Conservation (phyloP, 1,140 invertebrate species). For the Cephus cinctus region DNA sequence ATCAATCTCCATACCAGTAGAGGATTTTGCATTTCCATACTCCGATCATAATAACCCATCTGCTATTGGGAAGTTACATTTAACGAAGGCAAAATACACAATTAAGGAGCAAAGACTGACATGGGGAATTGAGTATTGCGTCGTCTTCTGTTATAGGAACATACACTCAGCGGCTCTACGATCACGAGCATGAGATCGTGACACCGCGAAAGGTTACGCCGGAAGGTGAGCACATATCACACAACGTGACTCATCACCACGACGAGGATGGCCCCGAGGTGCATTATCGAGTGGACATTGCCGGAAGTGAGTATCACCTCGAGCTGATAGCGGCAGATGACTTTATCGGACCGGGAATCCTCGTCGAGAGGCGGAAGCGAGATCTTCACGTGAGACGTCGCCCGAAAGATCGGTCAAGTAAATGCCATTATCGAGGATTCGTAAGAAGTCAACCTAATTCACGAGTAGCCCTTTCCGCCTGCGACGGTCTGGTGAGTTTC, state of each 20-base stretch:
- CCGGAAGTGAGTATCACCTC: conserved; percentile 58
- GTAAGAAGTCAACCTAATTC: conserved; percentile 67
- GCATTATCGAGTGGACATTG: conserved; percentile 61
- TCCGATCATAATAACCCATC: too few relatives aligned
- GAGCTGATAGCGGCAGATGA: conserved; percentile 62
- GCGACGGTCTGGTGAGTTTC: conserved; percentile 78
- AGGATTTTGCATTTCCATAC: too few relatives aligned
- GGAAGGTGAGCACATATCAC: conserved; percentile 58
- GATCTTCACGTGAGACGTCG: conserved; percentile 55
- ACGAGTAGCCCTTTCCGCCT: conserved; percentile 73
- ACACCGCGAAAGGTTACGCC: conserved; percentile 61
- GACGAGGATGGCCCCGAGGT: conserved; percentile 41
- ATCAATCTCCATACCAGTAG: too few relatives aligned
- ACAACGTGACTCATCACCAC: conserved; percentile 58
- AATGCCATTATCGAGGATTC: conserved; percentile 76
- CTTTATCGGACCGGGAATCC: conserved; percentile 68
- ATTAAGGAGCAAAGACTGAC: too few relatives aligned
- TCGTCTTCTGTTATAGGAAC: conserved; percentile 43
- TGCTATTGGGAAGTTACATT: too few relatives aligned
- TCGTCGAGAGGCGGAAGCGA: conserved; percentile 70
- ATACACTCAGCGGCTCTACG: conserved; percentile 44
- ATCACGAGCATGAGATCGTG: conserved; percentile 56
- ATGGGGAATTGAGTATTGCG: too few relatives aligned
- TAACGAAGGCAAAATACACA: too few relatives aligned
- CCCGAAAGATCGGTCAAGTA: conserved; percentile 52